A percentile compares a stretch with the other conserved stretches of the same genome.
These are phyloP conservation scores for Lutjanus erythropterus DNA, from an alignment of 2,113 vertebrate genomes.

Conservation along the genomic window DNA sequence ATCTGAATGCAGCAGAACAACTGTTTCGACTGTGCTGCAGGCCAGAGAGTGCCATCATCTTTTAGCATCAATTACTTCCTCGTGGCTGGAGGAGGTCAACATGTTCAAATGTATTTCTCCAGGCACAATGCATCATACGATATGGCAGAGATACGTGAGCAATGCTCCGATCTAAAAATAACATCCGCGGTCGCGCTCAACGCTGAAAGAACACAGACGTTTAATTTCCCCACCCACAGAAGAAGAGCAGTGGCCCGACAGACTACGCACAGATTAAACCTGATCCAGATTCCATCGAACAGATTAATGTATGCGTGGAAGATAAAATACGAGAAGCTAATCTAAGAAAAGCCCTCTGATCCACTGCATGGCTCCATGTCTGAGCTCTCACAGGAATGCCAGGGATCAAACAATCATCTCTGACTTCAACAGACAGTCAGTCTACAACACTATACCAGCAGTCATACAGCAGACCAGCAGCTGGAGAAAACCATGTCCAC, in stretches of 20 bases:
- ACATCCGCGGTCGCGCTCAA: neutral
- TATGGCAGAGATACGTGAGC: slow-evolving; percentile 51
- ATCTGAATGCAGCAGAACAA: slow-evolving; percentile 22
- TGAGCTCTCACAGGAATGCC: neutral
- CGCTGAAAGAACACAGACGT: slow-evolving; percentile 33
- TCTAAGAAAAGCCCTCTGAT: slow-evolving; percentile 37
- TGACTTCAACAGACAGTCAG: neutral
- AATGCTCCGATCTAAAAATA: slow-evolving; percentile 68
- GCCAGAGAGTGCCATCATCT: slow-evolving; percentile 54
- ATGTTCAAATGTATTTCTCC: slow-evolving; percentile 36
- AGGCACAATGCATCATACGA: slow-evolving; percentile 53
- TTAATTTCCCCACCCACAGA: slow-evolving; percentile 35
- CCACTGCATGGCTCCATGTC: neutral
- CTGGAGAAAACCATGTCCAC: neutral
- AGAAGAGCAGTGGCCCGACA: slow-evolving; percentile 7
- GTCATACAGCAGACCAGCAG: neutral
- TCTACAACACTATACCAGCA: neutral
- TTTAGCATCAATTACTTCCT: slow-evolving; percentile 77
- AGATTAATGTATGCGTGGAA: slow-evolving; percentile 24
- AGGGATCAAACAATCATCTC: slow-evolving; percentile 9
- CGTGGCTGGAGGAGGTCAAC: slow-evolving; percentile 71
- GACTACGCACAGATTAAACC: slow-evolving; percentile 38
- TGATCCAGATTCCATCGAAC: slow-evolving; percentile 34
- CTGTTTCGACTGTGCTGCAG: slow-evolving; percentile 8
- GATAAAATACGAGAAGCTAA: slow-evolving; percentile 27